A percentile compares a stretch with the other conserved stretches of the same genome.
These are phyloP conservation scores for Trichogramma dendrolimi DNA, from an alignment of 2,888 invertebrate species.

Conservation along the genomic window DNA sequence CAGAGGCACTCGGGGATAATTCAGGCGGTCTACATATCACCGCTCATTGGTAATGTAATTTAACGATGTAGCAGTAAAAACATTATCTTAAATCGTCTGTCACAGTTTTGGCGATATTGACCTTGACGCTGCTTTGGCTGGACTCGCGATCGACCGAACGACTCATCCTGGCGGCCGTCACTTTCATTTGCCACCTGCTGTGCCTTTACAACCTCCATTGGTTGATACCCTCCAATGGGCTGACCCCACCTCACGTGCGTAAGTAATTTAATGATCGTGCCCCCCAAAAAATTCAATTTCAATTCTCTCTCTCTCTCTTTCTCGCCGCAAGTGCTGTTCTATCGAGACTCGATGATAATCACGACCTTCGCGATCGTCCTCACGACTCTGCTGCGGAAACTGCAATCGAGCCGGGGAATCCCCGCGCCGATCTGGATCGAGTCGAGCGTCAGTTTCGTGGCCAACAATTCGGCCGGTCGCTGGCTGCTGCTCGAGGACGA, in stretches of 20 bases:
- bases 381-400: slow-evolving; percentile 44
- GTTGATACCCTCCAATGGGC: slow-evolving; percentile 60
- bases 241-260: slow-evolving; percentile 60
- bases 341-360: slow-evolving; percentile 41
- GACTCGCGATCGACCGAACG: slow-evolving; percentile 59
- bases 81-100: no score
- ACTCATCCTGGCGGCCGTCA: slow-evolving; percentile 57
- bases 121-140: slow-evolving; percentile 58
- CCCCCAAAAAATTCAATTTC: no score
- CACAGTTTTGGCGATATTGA: slow-evolving; percentile 57
- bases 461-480: slow-evolving; percentile 37
- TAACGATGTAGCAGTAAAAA: neutral
- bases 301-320: no score
- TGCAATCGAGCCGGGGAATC: slow-evolving; percentile 34
- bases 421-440: slow-evolving; percentile 41
- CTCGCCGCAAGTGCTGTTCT: slow-evolving; percentile 40
- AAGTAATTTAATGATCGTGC: slow-evolving; percentile 30
- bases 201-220: slow-evolving; percentile 61
- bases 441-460: slow-evolving; percentile 33
- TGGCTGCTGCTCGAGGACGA: slow-evolving; percentile 34
- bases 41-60: slow-evolving; percentile 50
- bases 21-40: slow-evolving; percentile 59
- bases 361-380: slow-evolving; percentile 41
- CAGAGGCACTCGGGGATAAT: slow-evolving; percentile 59
- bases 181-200: slow-evolving; percentile 60